Conservation (phyloP, 1,140 invertebrate genomes). For the Marisa cornuarietis region DNA sequence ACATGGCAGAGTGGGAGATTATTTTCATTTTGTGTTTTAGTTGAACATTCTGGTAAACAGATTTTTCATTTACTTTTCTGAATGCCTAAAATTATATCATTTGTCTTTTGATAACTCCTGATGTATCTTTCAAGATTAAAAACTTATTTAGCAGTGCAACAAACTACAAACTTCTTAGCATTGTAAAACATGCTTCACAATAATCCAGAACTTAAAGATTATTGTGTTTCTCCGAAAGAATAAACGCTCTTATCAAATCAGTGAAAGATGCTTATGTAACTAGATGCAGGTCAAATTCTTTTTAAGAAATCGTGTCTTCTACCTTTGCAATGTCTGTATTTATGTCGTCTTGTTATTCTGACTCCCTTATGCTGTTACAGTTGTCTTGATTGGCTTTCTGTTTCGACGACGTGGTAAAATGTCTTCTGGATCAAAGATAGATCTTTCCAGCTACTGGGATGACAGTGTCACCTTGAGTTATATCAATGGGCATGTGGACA, state of each 20-base stretch:
- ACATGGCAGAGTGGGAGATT: too few species aligned
- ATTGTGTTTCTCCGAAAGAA: neutral
- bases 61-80: too few species aligned
- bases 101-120: neutral
- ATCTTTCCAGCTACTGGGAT: slow-evolving; percentile 37
- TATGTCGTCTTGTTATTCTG: too few species aligned
- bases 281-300: too few species aligned
- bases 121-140: neutral
- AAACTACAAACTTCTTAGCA: neutral
- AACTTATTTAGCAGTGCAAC: neutral
- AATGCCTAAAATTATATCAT: too few species aligned
- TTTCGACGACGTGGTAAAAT: slow-evolving; percentile 21
- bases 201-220: neutral
- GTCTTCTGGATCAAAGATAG: slow-evolving; percentile 21
- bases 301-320: neutral
- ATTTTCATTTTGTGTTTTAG: too few species aligned
- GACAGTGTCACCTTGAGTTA: slow-evolving; percentile 39
- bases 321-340: neutral
- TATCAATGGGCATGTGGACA: slow-evolving; percentile 34
- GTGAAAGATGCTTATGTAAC: too few species aligned
- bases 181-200: neutral
- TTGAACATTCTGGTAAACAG: too few species aligned
- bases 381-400: slow-evolving; percentile 17
- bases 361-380: slow-evolving; percentile 4
- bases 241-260: neutral